These are phyloP conservation scores for Apostichopus leukothele DNA, from an alignment of 53 echinoderm and acorn worm genomes.

Conservation along the genomic window DNA sequence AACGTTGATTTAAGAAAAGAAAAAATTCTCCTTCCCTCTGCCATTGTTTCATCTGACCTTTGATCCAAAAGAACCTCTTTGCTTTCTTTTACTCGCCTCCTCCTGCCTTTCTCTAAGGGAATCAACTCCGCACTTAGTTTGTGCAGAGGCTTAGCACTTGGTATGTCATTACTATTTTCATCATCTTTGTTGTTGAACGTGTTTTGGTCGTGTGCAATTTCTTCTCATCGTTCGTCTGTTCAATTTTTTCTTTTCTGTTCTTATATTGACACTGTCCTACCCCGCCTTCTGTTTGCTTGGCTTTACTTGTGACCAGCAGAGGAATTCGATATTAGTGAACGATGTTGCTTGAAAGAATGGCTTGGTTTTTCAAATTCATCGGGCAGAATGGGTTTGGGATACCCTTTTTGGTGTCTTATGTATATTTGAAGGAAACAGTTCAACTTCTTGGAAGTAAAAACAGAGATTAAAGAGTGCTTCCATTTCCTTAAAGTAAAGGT, in stretches of 20 bases:
- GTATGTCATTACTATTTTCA: constrained; percentile 37
- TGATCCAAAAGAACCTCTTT: constrained; percentile 36
- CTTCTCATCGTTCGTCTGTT: constrained; percentile 61
- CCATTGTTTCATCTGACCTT: constrained; percentile 6
- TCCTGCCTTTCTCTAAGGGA: constrained; percentile 37
- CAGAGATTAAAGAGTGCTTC: too few relatives aligned
- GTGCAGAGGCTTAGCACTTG: constrained; percentile 48
- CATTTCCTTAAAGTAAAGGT: too few relatives aligned
- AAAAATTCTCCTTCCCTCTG: neutral
- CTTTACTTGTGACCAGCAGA: neutral
- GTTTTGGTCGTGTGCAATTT: neutral
- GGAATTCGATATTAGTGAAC: neutral
- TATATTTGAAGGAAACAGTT: too few relatives aligned
- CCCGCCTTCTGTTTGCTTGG: neutral
- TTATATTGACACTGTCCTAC: neutral
- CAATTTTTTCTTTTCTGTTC: constrained; percentile 58
- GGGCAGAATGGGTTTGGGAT: too few relatives aligned
- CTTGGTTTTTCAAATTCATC: too few relatives aligned
- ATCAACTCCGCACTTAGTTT: constrained; percentile 48
- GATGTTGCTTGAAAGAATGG: too few relatives aligned
- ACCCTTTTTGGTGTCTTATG: too few relatives aligned
- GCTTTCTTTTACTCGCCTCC: constrained; percentile 45
- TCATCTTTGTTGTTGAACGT: neutral
- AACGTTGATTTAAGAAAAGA: too few relatives aligned
- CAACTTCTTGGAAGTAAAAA: too few relatives aligned